phyloP scores from a whole-genome alignment of 2,888 invertebrate species.

The Augiades crinisus region DNA sequence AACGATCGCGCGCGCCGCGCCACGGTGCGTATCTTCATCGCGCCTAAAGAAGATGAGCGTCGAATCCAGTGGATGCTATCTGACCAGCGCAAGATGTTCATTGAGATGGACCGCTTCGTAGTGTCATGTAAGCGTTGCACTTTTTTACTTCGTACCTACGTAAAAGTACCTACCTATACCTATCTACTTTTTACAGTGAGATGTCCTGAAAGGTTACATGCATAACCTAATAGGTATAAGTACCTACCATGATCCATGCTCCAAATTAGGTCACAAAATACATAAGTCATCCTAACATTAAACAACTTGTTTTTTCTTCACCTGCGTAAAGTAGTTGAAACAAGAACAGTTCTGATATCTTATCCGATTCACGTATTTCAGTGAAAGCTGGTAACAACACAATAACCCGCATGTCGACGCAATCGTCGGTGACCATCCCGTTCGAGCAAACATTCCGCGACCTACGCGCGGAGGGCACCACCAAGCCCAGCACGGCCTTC shows the following conservation, averaged over 20 bases:
- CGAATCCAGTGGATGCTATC: constrained; percentile 83
- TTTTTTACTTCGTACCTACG: no score
- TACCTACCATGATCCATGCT: no score
- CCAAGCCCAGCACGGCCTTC: constrained; percentile 49
- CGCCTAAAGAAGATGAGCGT: constrained; percentile 86
- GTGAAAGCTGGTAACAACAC: constrained; percentile 81
- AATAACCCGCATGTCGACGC: constrained; percentile 77
- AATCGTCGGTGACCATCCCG: constrained; percentile 82
- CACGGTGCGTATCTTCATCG: constrained; percentile 86
- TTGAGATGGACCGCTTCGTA: constrained; percentile 89
- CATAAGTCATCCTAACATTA: no score
- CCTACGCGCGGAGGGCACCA: constrained; percentile 46
- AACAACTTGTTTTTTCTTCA: no score
- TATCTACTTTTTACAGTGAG: no score
- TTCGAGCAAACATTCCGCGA: constrained; percentile 82
- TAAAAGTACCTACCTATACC: no score
- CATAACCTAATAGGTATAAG: no score
- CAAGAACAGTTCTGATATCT: no score
- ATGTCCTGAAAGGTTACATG: no score
- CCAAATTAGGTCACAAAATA: no score
- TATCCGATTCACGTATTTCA: constrained; percentile 39
- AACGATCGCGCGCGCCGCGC: constrained; percentile 66
- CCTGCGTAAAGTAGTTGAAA: no score
- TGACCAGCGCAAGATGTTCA: constrained; percentile 85
- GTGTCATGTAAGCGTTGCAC: constrained; percentile 82